These are phyloP conservation scores for Aethes cnicana DNA, from an alignment of 2,888 invertebrate genomes.

Conservation along the genomic window DNA sequence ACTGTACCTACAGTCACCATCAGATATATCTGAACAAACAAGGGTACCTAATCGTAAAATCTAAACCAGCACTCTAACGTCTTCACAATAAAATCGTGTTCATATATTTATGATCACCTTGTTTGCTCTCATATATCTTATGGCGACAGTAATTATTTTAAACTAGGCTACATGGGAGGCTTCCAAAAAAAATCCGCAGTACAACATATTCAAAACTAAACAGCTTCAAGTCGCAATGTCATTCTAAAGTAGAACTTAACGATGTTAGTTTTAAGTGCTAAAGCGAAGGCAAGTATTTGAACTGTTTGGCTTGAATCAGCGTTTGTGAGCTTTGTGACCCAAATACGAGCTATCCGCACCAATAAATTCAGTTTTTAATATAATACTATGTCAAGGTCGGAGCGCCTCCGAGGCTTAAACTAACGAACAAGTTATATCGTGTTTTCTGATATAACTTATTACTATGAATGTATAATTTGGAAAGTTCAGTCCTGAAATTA, in stretches of 20 bases:
- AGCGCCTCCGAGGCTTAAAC: conserved; percentile 6
- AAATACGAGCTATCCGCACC: conserved; percentile 12
- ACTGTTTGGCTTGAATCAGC: conserved; percentile 13
- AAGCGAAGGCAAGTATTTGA: neutral
- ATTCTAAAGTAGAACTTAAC: conserved; percentile 5
- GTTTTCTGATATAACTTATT: too few species aligned
- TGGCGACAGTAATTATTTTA: neutral
- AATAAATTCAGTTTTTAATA: conserved; percentile 31
- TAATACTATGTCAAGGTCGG: conserved; percentile 23
- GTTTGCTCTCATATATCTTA: too few species aligned
- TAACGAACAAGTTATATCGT: conserved; percentile 4
- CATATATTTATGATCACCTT: too few species aligned
- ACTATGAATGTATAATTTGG: too few species aligned
- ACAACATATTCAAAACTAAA: neutral
- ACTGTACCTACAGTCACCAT: too few species aligned
- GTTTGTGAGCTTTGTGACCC: conserved; percentile 16
- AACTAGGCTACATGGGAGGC: neutral
- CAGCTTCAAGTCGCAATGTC: neutral
- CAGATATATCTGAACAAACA: too few species aligned
- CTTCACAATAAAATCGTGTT: too few species aligned
- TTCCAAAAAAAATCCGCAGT: conserved; percentile 6
- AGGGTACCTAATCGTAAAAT: too few species aligned
- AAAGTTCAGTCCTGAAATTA: too few species aligned
- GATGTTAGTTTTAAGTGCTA: neutral
- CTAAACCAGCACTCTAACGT: too few species aligned